phyloP scores from a whole-genome alignment of 2,797 vertebrate genomes.

The Pteronotus mesoamericanus region DNA sequence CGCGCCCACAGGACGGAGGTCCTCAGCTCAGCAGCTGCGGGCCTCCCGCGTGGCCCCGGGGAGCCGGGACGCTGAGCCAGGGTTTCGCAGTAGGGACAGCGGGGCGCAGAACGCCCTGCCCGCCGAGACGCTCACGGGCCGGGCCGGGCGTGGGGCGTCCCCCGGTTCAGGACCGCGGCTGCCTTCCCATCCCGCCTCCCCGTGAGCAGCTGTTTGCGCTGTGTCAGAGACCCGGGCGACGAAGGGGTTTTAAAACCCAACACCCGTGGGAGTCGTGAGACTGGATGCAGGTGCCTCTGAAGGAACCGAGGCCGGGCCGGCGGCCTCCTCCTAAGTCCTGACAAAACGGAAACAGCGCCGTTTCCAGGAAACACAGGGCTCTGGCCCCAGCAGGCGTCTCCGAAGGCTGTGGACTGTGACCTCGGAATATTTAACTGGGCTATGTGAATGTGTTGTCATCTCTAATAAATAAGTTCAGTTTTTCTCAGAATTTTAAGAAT shows the following conservation, averaged over 20 bases:
- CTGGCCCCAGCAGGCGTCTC: not conserved
- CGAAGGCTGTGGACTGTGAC: not conserved
- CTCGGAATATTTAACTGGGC: not conserved
- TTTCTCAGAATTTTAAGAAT: not conserved
- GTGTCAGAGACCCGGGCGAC: not conserved
- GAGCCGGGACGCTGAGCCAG: too few species aligned
- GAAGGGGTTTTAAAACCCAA: not conserved
- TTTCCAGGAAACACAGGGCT: not conserved
- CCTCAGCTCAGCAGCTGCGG: not conserved
- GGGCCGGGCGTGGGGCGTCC: not conserved
- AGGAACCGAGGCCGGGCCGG: not conserved
- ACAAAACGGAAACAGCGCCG: not conserved
- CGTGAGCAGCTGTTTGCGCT: not conserved
- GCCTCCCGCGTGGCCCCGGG: not conserved
- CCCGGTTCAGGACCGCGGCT: not conserved
- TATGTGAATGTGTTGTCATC: not conserved
- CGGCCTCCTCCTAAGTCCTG: not conserved
- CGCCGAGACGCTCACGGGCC: not conserved
- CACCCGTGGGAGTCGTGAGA: fast-evolving
- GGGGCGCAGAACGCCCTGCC: not conserved
- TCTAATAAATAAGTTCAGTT: not conserved
- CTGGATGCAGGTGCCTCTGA: not conserved
- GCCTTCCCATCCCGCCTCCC: too few species aligned
- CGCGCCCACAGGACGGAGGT: too few species aligned
- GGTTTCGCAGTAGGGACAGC: not conserved